Conservation (phyloP, 2,797 vertebrate genomes). For the Lagocephalus sceleratus region DNA sequence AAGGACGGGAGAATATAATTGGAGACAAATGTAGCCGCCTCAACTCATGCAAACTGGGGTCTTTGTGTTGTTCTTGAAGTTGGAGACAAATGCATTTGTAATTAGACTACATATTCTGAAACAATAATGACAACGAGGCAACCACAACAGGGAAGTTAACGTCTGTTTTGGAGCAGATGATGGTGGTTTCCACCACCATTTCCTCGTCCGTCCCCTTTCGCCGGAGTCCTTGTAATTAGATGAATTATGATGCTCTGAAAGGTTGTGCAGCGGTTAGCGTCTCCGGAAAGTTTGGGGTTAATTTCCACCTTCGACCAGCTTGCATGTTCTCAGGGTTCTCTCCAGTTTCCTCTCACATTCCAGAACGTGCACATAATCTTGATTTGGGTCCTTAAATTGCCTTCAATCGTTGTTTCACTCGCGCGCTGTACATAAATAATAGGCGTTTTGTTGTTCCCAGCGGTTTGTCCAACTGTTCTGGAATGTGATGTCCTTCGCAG, state of each 20-base stretch:
- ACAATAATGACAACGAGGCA: neutral
- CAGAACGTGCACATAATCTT: too few relatives aligned
- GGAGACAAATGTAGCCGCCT: constrained; percentile 20
- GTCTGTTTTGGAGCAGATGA: neutral
- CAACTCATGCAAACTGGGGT: constrained; percentile 28
- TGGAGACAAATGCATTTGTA: constrained; percentile 9
- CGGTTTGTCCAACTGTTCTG: too few relatives aligned
- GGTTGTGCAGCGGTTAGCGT: too few relatives aligned
- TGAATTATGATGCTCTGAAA: too few relatives aligned
- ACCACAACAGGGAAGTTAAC: neutral
- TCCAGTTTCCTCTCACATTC: too few relatives aligned
- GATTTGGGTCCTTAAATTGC: too few relatives aligned
- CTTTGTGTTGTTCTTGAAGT: constrained; percentile 1
- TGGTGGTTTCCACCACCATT: neutral
- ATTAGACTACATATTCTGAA: neutral
- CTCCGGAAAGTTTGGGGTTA: too few relatives aligned
- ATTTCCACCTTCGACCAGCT: too few relatives aligned
- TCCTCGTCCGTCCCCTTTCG: constrained; percentile 19
- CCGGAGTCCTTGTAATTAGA: too few relatives aligned
- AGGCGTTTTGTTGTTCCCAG: neutral
- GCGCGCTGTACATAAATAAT: neutral
- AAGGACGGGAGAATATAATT: constrained; percentile 4
- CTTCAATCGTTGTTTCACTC: too few relatives aligned
- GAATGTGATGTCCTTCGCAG: constrained; percentile 67
- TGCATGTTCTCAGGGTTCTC: too few relatives aligned